Conservation (phyloP, 2,113 vertebrate species). For the Rhinogobius similis region DNA sequence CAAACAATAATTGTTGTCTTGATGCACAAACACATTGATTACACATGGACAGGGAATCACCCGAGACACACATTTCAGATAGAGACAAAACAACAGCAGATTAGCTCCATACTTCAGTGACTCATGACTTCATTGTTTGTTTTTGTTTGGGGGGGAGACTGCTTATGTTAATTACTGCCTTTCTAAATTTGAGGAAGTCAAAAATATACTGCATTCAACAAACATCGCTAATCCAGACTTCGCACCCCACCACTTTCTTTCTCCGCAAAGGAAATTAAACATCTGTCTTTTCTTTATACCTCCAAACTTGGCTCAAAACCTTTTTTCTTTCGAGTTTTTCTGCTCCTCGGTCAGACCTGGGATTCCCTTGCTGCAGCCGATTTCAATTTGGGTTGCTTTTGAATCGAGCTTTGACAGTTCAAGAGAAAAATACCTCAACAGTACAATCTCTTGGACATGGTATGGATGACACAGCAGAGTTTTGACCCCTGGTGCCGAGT, state of each 20-base stretch:
- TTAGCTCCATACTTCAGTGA: slow-evolving; percentile 68
- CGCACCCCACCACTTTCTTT: slow-evolving; percentile 33
- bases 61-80: slow-evolving; percentile 54
- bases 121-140: slow-evolving; percentile 71
- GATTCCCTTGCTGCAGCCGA: slow-evolving; percentile 73
- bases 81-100: slow-evolving; percentile 60
- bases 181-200: slow-evolving; percentile 56
- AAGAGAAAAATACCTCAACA: slow-evolving; percentile 32
- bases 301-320: slow-evolving; percentile 54
- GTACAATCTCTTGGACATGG: slow-evolving; percentile 30
- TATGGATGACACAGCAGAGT: slow-evolving; percentile 50
- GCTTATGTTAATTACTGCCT: slow-evolving; percentile 69
- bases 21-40: slow-evolving; percentile 62
- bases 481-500: slow-evolving; percentile 66
- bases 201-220: slow-evolving; percentile 60
- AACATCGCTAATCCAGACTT: slow-evolving; percentile 61
- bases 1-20: slow-evolving; percentile 47
- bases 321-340: slow-evolving; percentile 18
- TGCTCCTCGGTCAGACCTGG: slow-evolving; percentile 66
- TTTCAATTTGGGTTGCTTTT: slow-evolving; percentile 63
- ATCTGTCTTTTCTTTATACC: slow-evolving; percentile 67
- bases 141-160: slow-evolving; percentile 63
- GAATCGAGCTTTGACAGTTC: not conserved
- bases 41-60: slow-evolving; percentile 51
- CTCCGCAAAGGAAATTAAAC: slow-evolving; percentile 65